phyloP scores from a whole-genome alignment of 2,113 vertebrate genomes.

The Melanerpes aurifrons region DNA sequence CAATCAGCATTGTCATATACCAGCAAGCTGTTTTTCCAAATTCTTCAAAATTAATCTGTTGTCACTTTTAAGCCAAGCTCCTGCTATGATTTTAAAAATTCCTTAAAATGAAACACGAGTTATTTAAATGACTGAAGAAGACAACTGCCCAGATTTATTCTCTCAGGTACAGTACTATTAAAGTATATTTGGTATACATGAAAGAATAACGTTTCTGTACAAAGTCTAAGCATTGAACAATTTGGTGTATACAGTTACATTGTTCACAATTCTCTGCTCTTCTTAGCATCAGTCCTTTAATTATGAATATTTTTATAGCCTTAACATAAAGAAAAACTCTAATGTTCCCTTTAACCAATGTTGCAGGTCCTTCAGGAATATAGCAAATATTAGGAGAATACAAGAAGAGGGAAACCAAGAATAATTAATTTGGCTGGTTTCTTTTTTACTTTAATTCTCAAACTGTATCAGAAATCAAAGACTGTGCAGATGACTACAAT shows the following conservation, averaged over 20 bases:
- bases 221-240: not conserved
- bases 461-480: constrained; percentile 56
- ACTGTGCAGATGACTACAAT: constrained; percentile 38
- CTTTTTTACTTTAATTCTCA: constrained; percentile 27
- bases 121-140: not conserved
- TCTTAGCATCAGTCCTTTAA: not conserved
- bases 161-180: not conserved
- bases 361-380: not conserved
- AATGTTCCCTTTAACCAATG: not conserved
- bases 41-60: constrained; percentile 33
- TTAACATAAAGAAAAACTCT: not conserved
- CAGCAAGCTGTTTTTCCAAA: constrained; percentile 50
- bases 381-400: not conserved
- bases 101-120: constrained; percentile 8
- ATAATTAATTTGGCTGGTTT: constrained; percentile 1
- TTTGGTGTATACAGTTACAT: not conserved
- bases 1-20: constrained; percentile 28
- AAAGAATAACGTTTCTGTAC: not conserved
- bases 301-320: not conserved
- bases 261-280: not conserved
- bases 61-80: constrained; percentile 34
- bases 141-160: not conserved
- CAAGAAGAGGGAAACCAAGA: constrained; percentile 15
- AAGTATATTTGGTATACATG: not conserved
- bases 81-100: not conserved